Conservation (phyloP, 2,888 invertebrate species). For the Drosophila vallismaia region DNA sequence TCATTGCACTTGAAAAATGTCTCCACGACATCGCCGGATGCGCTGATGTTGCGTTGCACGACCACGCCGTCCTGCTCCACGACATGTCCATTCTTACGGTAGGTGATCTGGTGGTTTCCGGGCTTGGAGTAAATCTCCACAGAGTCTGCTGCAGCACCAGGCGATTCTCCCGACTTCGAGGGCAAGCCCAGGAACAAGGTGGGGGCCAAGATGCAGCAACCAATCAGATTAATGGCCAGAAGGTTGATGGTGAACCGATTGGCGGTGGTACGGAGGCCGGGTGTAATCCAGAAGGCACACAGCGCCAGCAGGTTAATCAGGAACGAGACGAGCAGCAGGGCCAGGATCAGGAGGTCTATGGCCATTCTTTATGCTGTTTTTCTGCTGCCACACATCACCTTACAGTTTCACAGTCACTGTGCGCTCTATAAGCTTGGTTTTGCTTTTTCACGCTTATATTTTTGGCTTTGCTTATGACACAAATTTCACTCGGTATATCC, state of each 20-base stretch:
- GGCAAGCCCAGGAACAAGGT: slow-evolving; percentile 78
- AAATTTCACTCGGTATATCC: slow-evolving; percentile 68
- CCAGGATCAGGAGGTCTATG: slow-evolving; percentile 84
- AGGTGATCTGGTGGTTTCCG: slow-evolving; percentile 79
- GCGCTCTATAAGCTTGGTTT: slow-evolving; percentile 33
- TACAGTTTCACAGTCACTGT: slow-evolving; percentile 66
- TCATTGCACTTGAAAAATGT: slow-evolving; percentile 80
- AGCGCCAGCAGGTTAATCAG: slow-evolving; percentile 83
- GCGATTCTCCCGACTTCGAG: slow-evolving; percentile 1
- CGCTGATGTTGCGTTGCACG: slow-evolving; percentile 57
- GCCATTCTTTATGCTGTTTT: slow-evolving; percentile 76
- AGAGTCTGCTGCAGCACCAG: slow-evolving; percentile 66
- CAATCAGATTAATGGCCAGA: slow-evolving; percentile 83
- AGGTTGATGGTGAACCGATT: slow-evolving; percentile 84
- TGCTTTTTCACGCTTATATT: slow-evolving; percentile 11
- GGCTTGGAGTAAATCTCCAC: slow-evolving; percentile 80
- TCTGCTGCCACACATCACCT: slow-evolving; percentile 67
- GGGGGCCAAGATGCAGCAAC: slow-evolving; percentile 83
- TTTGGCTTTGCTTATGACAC: slow-evolving; percentile 46
- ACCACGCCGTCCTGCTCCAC: slow-evolving; percentile 80
- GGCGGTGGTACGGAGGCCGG: slow-evolving; percentile 83
- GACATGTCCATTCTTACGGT: slow-evolving; percentile 77
- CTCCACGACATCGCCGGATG: slow-evolving; percentile 66
- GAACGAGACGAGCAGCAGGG: slow-evolving; percentile 83
- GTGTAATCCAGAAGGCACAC: slow-evolving; percentile 84